Base-by-base conservation (phyloP, 2,888 invertebrate genomes). In the Sinotaia quadrata region DNA sequence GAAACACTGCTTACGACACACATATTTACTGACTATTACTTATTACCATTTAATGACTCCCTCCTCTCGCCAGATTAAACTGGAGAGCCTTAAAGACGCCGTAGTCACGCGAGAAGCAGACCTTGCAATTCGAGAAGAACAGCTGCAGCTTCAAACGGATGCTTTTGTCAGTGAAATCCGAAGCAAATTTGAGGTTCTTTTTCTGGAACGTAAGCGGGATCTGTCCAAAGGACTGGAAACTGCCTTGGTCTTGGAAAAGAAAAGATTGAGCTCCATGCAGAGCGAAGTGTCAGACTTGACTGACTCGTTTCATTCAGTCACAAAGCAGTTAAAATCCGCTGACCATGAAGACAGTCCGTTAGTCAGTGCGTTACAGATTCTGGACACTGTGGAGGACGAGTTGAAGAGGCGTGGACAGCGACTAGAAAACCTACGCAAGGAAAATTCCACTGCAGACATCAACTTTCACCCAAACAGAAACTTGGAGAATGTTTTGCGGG, bases 151-250 rank as follows among this genome's bases (percentile, higher is more conserved):
- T 4, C 65, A 65, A 47, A 65, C 65, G 4, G 56, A 56, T 31
- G 56, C 56, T 5, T 54, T 41, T 15, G 29, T 65, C 10, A 41
- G 33, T 37, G 56, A 65, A 41, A 27, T 65, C 31, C 41, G 15
- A 34, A 18, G 44, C 65, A 56, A 56, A 29, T 29, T 65, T 27
- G 47, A 65, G 29, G 56, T 65, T 18, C n/a, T 65, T 36, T 12
- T 65, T 36, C 54, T 41, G 52, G 33, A 65, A 33, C 65, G 56
- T 54, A 56, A 65, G 47, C 65, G 56, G 27, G 65, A 65, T 21
- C 54, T 65, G 33, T n/a, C 31, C 31, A 15, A 36, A n/a, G 21
- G 24, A 27, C 54, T 65, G 44, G 56, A 65, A 3, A 44, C 15
- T 33, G n/a, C 33, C 33, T 21, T 65, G 33, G 56, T 37, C 44